phyloP scores from a whole-genome alignment of 2,113 vertebrate species.

The Dromaius novaehollandiae region DNA sequence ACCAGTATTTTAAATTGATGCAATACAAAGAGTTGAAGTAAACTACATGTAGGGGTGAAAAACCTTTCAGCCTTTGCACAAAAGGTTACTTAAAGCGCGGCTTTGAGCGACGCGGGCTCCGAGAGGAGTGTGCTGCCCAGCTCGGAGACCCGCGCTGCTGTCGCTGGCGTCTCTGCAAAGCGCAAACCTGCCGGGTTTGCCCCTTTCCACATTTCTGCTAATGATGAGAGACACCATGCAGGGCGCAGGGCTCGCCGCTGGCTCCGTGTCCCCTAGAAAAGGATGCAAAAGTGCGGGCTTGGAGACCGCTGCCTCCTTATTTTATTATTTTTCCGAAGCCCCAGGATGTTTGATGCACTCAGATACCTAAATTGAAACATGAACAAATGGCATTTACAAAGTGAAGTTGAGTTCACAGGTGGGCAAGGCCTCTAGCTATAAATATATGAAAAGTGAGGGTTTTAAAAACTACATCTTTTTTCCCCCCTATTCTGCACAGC shows the following conservation, averaged over 20 bases:
- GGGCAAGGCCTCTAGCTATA: background rate
- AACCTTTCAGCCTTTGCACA: too few relatives aligned
- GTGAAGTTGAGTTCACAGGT: background rate
- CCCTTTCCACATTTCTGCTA: background rate
- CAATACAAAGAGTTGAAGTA: background rate
- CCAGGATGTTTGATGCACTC: slow-evolving; percentile 47
- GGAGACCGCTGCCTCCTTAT: background rate
- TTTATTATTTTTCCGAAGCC: slow-evolving; percentile 4
- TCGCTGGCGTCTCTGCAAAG: background rate
- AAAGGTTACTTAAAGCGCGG: too few relatives aligned
- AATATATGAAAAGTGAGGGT: background rate
- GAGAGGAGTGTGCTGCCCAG: background rate
- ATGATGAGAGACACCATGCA: background rate
- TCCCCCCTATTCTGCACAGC: background rate
- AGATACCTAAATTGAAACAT: slow-evolving; percentile 71
- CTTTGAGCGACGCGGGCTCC: background rate
- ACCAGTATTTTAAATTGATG: background rate
- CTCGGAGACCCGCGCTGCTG: background rate
- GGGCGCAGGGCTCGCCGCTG: background rate
- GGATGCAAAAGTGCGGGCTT: background rate
- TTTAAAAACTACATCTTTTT: background rate
- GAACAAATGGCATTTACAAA: background rate
- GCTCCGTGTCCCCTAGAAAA: background rate
- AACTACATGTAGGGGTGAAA: too few relatives aligned
- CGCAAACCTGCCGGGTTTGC: background rate